Evolutionary conservation across 2,888 invertebrate species (phyloP).

Genomic region (Drosophila recens): DNA sequence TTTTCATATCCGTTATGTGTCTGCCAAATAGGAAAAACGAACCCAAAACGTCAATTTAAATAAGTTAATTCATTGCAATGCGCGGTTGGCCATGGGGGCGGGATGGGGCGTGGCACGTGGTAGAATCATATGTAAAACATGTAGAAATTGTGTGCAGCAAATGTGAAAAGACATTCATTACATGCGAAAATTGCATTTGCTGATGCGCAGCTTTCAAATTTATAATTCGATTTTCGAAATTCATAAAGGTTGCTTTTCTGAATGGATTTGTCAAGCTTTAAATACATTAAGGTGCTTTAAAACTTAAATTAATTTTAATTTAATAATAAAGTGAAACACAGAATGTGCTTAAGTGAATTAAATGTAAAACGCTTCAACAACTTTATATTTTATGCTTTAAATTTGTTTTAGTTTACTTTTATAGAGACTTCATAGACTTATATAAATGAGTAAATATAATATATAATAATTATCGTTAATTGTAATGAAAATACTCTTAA

Average conservation of each 20-base stretch:
- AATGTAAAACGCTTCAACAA: neutral
- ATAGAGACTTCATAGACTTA: too few relatives aligned
- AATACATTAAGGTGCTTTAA: neutral
- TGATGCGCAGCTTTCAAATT: constrained; percentile 2
- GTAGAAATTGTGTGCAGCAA: constrained; percentile 11
- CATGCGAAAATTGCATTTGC: constrained; percentile 18
- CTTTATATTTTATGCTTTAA: too few relatives aligned
- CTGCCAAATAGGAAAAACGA: constrained; percentile 17
- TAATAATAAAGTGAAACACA: neutral
- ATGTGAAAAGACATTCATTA: constrained; percentile 4
- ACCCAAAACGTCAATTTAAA: constrained; percentile 43
- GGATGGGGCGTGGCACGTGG: neutral
- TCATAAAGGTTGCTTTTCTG: neutral
- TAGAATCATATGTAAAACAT: constrained; percentile 27
- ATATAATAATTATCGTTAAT: too few relatives aligned
- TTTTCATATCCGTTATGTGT: constrained; percentile 49
- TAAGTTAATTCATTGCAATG: constrained; percentile 35
- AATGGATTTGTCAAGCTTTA: neutral
- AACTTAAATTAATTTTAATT: neutral
- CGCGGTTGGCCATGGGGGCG: neutral
- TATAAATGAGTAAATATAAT: too few relatives aligned
- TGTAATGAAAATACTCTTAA: too few relatives aligned
- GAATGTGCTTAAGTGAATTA: neutral
- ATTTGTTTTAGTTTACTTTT: too few relatives aligned
- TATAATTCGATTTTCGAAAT: constrained; percentile 10